A percentile compares a stretch with the other conserved stretches of the same genome.
phyloP scores from a whole-genome alignment of 2,888 invertebrate genomes.

The Diplazon laetatorius region DNA sequence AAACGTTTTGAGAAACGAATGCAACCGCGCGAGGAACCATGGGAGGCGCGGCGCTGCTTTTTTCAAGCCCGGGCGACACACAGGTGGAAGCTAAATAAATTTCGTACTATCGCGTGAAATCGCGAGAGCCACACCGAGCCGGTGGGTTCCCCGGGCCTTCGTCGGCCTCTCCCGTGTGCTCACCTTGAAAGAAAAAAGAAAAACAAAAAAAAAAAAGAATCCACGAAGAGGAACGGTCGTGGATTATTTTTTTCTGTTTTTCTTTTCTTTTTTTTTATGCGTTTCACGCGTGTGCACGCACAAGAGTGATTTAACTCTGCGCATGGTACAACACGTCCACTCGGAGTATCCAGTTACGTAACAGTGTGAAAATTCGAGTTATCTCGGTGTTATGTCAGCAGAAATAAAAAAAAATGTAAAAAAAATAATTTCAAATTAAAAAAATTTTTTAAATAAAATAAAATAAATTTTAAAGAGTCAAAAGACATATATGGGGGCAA shows the following conservation, averaged over 20 bases:
- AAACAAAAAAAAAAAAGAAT: too few species aligned
- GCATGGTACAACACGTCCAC: constrained; percentile 41
- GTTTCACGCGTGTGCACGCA: constrained; percentile 22
- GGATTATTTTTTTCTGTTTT: constrained; percentile 12
- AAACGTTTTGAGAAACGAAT: constrained; percentile 25
- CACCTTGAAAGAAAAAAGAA: too few species aligned
- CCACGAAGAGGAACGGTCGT: too few species aligned
- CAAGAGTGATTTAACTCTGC: constrained; percentile 53
- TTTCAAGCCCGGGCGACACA: constrained; percentile 61
- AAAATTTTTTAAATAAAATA: too few species aligned
- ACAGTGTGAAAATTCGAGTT: constrained; percentile 52
- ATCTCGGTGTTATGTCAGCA: constrained; percentile 42
- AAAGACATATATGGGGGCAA: too few species aligned
- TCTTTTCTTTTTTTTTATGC: constrained; percentile 36
- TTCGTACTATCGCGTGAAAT: constrained; percentile 72
- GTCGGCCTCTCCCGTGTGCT: background rate
- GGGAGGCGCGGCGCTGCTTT: constrained; percentile 33
- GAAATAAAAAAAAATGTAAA: constrained; percentile 36
- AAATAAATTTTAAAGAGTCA: too few species aligned
- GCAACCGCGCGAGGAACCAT: constrained; percentile 20
- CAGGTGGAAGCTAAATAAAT: constrained; percentile 74
- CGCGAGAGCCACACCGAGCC: constrained; percentile 56
- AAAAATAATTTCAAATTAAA: too few species aligned
- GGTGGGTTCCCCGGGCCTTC: constrained; percentile 24
- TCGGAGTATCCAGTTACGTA: constrained; percentile 62